Percentiles rank a stretch among this genome's conserved stretches.
phyloP scores from a whole-genome alignment of 2,113 vertebrate genomes.

The Mustelus asterias region DNA sequence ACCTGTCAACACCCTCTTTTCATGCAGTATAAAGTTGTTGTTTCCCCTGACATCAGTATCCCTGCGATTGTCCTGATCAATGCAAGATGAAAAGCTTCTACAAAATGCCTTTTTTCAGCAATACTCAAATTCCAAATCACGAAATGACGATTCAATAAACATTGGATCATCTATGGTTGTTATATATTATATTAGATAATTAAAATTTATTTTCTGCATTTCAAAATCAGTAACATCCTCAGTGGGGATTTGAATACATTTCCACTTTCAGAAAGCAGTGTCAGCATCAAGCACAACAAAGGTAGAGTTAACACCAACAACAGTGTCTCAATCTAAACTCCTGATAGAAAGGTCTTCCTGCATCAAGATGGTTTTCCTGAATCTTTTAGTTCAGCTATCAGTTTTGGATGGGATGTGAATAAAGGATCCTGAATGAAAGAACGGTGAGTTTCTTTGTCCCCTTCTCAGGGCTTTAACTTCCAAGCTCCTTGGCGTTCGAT shows the following conservation, averaged over 20 bases:
- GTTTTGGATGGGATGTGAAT: neutral
- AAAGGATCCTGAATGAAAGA: neutral
- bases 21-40: too few species aligned
- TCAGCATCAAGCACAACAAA: neutral
- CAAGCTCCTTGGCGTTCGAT: too few species aligned
- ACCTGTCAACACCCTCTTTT: too few species aligned
- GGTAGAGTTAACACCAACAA: neutral
- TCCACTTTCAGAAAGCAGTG: neutral
- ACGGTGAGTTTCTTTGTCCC: neutral
- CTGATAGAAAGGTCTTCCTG: neutral
- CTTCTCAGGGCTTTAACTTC: too few species aligned
- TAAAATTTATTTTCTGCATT: neutral
- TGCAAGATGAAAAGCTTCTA: too few species aligned
- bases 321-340: neutral
- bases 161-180: neutral
- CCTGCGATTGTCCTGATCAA: too few species aligned
- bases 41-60: too few species aligned
- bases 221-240: neutral
- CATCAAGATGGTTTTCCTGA: neutral
- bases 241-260: neutral
- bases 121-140: too few species aligned
- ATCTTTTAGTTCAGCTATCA: neutral
- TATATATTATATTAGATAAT: neutral
- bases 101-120: too few species aligned
- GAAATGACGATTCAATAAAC: neutral